These are phyloP conservation scores for Spongilla lacustris DNA, from an alignment of 37 sponge, comb jelly and placozoan genomes.

Conservation along the genomic window DNA sequence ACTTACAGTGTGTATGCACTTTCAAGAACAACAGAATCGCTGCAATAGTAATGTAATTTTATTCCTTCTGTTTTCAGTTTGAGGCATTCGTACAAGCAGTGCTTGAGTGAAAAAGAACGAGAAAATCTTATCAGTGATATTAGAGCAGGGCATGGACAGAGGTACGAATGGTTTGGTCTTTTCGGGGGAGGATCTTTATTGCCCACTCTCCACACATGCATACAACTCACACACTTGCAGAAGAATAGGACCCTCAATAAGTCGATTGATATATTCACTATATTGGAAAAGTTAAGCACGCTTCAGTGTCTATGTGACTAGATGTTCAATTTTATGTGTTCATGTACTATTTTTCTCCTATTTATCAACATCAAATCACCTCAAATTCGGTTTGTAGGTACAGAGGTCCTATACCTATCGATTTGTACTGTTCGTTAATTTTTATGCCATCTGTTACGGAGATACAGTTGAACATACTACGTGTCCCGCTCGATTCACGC, in stretches of 20 bases:
- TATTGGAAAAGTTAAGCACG: constrained; percentile 51
- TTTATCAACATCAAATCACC: no score
- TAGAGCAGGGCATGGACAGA: constrained; percentile 34
- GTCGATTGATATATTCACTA: constrained; percentile 28
- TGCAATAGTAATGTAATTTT: neutral
- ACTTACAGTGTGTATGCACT: no score
- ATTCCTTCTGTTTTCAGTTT: constrained; percentile 46
- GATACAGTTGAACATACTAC: no score
- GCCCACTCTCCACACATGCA: neutral
- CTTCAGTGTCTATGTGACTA: no score
- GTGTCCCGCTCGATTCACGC: no score
- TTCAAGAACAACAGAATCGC: no score
- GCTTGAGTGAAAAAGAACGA: constrained; percentile 31
- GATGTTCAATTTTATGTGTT: no score
- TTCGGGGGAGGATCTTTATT: neutral
- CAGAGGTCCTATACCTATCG: no score
- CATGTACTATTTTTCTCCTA: no score
- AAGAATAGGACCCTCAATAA: constrained; percentile 28
- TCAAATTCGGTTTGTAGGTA: no score
- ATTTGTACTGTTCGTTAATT: no score
- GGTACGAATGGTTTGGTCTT: neutral
- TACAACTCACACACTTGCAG: constrained; percentile 6
- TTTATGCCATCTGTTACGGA: no score
- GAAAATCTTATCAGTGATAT: constrained; percentile 28
- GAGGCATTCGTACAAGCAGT: constrained; percentile 44